These are phyloP conservation scores for Tridacna crocea DNA, from an alignment of 2,888 invertebrate genomes.

Conservation along the genomic window DNA sequence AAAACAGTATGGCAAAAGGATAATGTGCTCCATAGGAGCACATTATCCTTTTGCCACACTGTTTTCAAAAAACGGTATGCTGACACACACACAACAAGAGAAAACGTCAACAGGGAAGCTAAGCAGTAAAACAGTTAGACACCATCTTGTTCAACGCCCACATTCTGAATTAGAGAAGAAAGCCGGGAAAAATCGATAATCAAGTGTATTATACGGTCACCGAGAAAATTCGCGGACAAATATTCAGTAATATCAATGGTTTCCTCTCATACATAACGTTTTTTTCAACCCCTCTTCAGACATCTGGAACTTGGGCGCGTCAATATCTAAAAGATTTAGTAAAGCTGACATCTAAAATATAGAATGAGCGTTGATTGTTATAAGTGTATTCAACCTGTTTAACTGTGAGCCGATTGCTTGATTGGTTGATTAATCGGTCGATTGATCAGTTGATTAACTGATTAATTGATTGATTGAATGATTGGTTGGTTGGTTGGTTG, in stretches of 20 bases:
- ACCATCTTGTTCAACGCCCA: slow-evolving; percentile 12
- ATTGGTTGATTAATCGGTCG: too few relatives aligned
- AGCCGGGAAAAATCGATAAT: neutral
- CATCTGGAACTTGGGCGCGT: too few relatives aligned
- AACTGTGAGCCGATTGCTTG: too few relatives aligned
- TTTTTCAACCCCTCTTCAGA: too few relatives aligned
- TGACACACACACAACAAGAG: neutral
- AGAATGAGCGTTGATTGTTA: too few relatives aligned
- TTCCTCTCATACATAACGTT: neutral
- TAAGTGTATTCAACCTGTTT: too few relatives aligned
- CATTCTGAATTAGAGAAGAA: neutral
- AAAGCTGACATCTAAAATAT: too few relatives aligned
- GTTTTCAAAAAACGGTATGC: neutral
- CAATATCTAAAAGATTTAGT: too few relatives aligned
- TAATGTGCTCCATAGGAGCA: neutral
- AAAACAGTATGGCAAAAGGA: neutral
- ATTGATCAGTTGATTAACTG: too few relatives aligned
- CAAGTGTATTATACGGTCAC: slow-evolving; percentile 8
- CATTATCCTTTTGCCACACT: neutral
- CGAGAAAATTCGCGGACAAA: slow-evolving; percentile 6
- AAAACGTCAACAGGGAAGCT: neutral
- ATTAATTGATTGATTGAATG: too few relatives aligned
- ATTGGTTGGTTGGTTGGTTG: too few relatives aligned
- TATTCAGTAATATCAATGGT: neutral
- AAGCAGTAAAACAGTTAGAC: neutral